These are phyloP conservation scores for Yoshiicerus persimilis DNA, from an alignment of 1,140 invertebrate genomes.

Conservation along the genomic window DNA sequence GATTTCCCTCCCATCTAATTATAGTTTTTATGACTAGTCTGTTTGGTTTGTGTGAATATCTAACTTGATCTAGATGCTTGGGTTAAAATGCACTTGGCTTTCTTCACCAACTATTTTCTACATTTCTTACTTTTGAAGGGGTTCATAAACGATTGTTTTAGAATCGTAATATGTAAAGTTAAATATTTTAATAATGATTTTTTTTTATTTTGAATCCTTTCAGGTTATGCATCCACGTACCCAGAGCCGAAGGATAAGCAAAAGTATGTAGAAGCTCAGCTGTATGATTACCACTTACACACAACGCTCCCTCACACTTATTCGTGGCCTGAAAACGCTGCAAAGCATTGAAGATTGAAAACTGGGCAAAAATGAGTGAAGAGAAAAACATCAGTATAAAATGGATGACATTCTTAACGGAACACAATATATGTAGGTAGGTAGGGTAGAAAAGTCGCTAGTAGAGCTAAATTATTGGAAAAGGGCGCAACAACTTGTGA, in stretches of 20 bases:
- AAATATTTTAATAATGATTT: neutral
- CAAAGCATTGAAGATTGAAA: neutral
- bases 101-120: too few relatives aligned
- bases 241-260: slow-evolving; percentile 77
- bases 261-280: slow-evolving; percentile 69
- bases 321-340: slow-evolving; percentile 67
- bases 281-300: slow-evolving; percentile 79
- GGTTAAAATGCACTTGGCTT: too few relatives aligned
- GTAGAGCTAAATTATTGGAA: slow-evolving; percentile 13
- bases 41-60: too few relatives aligned
- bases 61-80: too few relatives aligned
- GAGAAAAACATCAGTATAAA: neutral
- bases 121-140: too few relatives aligned
- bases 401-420: slow-evolving; percentile 14
- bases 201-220: slow-evolving; percentile 44
- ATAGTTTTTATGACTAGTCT: too few relatives aligned
- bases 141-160: neutral
- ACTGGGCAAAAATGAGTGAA: neutral
- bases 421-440: neutral
- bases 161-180: neutral
- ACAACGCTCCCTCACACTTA: slow-evolving; percentile 73
- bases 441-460: neutral
- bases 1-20: too few relatives aligned
- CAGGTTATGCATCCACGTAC: slow-evolving; percentile 79
- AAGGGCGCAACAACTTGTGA: slow-evolving; percentile 2